Evolutionary conservation across 2,113 vertebrate genomes (phyloP).

Genomic region (Mobula birostris): DNA sequence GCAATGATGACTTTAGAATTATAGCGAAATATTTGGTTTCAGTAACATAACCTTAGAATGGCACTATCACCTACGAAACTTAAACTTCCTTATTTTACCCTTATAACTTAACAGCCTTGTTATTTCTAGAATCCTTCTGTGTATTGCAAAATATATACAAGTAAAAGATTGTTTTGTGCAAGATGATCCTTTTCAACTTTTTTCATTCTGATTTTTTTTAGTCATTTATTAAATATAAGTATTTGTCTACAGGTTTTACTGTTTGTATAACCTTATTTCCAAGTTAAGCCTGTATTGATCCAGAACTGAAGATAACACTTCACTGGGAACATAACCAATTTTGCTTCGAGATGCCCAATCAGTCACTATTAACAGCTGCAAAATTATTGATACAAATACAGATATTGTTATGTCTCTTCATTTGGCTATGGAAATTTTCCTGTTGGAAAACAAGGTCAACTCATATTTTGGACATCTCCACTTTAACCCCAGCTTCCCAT

Average conservation of each 20-base stretch:
- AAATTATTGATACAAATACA: background rate
- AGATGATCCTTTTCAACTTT: background rate
- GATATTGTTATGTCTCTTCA: background rate
- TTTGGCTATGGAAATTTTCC: background rate
- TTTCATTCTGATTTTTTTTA: background rate
- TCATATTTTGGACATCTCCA: background rate
- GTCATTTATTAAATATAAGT: background rate
- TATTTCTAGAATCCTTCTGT: background rate
- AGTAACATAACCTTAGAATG: background rate
- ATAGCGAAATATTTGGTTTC: background rate
- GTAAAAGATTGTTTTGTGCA: background rate
- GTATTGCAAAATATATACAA: background rate
- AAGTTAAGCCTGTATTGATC: background rate
- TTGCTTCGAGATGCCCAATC: background rate
- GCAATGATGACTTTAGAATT: background rate
- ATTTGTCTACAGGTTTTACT: background rate
- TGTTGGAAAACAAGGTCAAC: background rate
- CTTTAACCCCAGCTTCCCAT: background rate
- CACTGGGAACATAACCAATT: background rate
- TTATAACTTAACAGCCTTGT: background rate
- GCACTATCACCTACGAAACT: background rate
- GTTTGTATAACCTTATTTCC: background rate
- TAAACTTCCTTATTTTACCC: background rate
- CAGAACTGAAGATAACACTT: background rate
- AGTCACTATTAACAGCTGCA: background rate